phyloP scores from a whole-genome alignment of 2,797 vertebrate genomes.

The Pyrocephalus nanus region DNA sequence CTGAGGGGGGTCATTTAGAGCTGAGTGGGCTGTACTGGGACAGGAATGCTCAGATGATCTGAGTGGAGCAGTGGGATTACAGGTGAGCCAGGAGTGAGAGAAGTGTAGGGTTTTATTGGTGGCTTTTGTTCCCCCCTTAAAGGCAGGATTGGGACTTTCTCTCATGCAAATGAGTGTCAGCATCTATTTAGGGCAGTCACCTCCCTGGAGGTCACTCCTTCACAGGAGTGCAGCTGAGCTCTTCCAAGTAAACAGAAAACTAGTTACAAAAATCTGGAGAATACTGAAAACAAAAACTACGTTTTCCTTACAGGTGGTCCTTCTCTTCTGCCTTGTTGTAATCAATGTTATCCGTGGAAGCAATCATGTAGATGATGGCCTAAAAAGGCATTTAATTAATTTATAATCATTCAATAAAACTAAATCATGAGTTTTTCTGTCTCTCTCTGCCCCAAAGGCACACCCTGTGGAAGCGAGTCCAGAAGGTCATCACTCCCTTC shows the following conservation, averaged over 20 bases:
- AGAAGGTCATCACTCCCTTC: constrained; percentile 84
- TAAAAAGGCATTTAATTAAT: no score
- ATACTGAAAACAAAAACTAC: no score
- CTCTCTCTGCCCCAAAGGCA: constrained; percentile 76
- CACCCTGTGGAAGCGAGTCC: constrained; percentile 91
- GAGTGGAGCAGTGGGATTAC: background rate
- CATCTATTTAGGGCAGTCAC: background rate
- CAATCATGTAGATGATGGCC: no score
- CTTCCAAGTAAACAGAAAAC: no score
- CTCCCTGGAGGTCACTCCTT: background rate
- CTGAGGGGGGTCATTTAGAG: background rate
- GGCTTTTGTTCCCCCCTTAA: background rate
- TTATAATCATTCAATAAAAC: no score
- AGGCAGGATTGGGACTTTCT: background rate
- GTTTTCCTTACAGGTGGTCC: no score
- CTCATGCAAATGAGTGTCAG: background rate
- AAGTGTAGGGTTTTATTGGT: accelerated
- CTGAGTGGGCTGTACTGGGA: background rate
- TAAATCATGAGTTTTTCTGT: background rate
- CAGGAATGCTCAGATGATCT: background rate
- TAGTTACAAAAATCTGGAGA: no score
- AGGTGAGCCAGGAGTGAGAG: background rate
- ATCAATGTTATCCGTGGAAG: no score
- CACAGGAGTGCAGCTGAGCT: no score
- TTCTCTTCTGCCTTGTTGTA: no score